Conservation (phyloP, 2,888 invertebrate genomes). For the Ornithoptera alexandrae region DNA sequence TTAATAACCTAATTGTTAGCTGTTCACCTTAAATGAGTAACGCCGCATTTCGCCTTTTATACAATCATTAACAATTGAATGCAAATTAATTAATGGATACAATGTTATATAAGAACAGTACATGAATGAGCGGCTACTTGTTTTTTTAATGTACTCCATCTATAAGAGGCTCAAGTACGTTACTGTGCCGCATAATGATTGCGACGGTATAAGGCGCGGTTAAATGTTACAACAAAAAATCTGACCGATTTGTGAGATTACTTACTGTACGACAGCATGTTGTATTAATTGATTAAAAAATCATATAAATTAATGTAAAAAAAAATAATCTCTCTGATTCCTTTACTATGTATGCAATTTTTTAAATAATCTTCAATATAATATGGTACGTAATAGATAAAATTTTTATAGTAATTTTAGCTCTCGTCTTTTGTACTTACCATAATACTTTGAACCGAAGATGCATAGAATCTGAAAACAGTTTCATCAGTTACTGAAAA, state of each 20-base stretch:
- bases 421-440: no score
- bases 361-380: no score
- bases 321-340: neutral
- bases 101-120: constrained; percentile 31
- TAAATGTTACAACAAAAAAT: constrained; percentile 15
- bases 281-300: no score
- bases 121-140: constrained; percentile 31
- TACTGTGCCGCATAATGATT: constrained; percentile 17
- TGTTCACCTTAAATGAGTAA: neutral
- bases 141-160: constrained; percentile 20
- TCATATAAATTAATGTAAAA: neutral
- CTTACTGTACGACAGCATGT: neutral
- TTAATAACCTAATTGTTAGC: constrained; percentile 22
- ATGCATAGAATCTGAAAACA: no score
- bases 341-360: no score
- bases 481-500: no score
- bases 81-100: constrained; percentile 40
- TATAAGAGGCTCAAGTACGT: constrained; percentile 22
- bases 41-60: constrained; percentile 16
- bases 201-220: constrained; percentile 6
- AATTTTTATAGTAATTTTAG: no score
- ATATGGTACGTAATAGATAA: no score
- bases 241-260: constrained; percentile 10
- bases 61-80: constrained; percentile 38
- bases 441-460: no score